These are phyloP conservation scores for Drosophila cracens DNA, from an alignment of 2,888 invertebrate genomes.

Conservation along the genomic window DNA sequence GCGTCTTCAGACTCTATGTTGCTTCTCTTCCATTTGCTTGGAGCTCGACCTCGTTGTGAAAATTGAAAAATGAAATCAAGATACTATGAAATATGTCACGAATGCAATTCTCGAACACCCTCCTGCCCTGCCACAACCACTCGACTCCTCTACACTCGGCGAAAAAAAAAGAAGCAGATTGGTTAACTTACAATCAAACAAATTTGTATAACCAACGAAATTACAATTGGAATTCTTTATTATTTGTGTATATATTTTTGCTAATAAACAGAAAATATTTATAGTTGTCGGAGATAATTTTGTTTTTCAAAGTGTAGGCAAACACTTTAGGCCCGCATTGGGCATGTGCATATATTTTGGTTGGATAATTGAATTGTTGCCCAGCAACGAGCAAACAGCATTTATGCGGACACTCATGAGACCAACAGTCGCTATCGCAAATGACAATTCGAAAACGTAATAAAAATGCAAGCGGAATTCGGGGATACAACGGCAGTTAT, in stretches of 20 bases:
- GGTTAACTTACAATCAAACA: not conserved
- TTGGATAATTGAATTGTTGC: conserved; percentile 83
- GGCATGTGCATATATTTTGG: conserved; percentile 72
- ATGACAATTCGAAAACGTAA: conserved; percentile 72
- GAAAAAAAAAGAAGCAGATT: not conserved
- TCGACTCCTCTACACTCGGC: not conserved
- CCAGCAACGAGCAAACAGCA: conserved; percentile 73
- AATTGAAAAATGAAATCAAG: conserved; percentile 79
- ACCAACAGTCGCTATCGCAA: conserved; percentile 69
- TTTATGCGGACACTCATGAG: conserved; percentile 80
- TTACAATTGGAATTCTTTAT: not conserved
- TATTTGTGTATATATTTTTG: too few relatives aligned
- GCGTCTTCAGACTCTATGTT: conserved; percentile 49
- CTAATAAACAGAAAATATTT: not conserved
- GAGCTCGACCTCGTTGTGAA: conserved; percentile 53
- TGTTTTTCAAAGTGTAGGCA: conserved; percentile 11
- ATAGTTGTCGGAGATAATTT: not conserved
- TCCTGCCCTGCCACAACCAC: not conserved
- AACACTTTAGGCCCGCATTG: conserved; percentile 60
- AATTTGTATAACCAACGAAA: not conserved
- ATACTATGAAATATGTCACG: conserved; percentile 75
- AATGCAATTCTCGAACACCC: conserved; percentile 58
- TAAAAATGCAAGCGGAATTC: conserved; percentile 71
- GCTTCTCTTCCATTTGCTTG: conserved; percentile 40
- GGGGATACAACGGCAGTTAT: conserved; percentile 57